Evolutionary conservation across 2,113 vertebrate genomes (phyloP).

Genomic region (Saguinus midas): DNA sequence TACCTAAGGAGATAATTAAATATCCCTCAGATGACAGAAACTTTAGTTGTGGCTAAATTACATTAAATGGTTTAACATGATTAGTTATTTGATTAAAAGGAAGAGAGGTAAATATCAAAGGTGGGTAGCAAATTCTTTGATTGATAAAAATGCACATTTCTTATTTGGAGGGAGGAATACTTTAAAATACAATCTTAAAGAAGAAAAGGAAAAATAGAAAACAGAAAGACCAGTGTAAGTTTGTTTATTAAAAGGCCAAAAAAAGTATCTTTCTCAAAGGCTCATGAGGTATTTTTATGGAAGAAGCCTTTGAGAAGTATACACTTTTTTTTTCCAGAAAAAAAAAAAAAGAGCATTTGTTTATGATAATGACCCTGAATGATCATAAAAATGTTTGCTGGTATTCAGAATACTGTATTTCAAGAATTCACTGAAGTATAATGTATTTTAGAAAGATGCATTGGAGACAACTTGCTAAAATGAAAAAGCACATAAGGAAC

Average conservation of each 20-base stretch:
- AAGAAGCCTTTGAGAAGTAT: neutral
- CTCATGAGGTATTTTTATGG: neutral
- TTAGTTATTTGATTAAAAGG: neutral
- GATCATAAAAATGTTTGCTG: constrained; percentile 13
- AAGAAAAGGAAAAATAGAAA: neutral
- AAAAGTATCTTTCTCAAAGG: neutral
- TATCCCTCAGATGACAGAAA: neutral
- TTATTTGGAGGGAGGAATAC: neutral
- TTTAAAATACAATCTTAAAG: neutral
- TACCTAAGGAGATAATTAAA: neutral
- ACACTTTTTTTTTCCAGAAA: neutral
- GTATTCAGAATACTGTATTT: neutral
- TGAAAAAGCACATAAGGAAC: neutral
- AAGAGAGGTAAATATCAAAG: neutral
- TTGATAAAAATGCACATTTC: neutral
- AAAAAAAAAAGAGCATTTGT: neutral
- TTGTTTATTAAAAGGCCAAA: neutral
- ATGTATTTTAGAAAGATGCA: neutral
- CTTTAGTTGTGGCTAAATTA: neutral
- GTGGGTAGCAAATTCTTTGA: neutral
- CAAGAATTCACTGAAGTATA: neutral
- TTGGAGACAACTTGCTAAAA: neutral
- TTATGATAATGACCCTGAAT: constrained; percentile 2
- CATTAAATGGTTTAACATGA: neutral
- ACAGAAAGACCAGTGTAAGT: neutral